A percentile compares a stretch with the other conserved stretches of the same genome.
phyloP scores from a whole-genome alignment of 2,797 vertebrate genomes.

The Trematomus bernacchii region DNA sequence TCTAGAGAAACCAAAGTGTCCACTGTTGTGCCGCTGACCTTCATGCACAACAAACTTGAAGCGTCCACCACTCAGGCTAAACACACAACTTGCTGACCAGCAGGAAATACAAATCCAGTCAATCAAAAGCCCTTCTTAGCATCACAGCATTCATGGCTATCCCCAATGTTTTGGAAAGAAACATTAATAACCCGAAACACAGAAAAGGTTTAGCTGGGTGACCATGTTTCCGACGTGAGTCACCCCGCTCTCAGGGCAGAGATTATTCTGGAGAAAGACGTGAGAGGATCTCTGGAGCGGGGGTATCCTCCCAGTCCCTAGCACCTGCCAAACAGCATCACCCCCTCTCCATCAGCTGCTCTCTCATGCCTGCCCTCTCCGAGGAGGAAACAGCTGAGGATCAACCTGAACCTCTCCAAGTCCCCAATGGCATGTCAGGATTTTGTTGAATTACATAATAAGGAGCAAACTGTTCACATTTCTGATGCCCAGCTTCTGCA shows the following conservation, averaged over 20 bases:
- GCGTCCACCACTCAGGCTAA: slow-evolving; percentile 34
- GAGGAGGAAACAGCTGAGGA: slow-evolving; percentile 48
- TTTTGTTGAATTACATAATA: slow-evolving; percentile 28
- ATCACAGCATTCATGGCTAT: background rate
- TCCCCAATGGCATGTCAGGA: background rate
- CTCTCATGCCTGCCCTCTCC: slow-evolving; percentile 45
- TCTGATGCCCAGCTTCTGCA: background rate
- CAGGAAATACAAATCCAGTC: slow-evolving; percentile 26
- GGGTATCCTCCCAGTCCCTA: slow-evolving; percentile 64
- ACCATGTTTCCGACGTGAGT: slow-evolving; percentile 55
- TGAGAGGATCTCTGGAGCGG: slow-evolving; percentile 64
- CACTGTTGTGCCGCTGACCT: slow-evolving; percentile 36
- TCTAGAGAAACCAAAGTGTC: slow-evolving; percentile 17
- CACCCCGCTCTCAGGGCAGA: slow-evolving; percentile 54
- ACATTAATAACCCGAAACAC: slow-evolving; percentile 31
- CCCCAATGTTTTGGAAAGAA: slow-evolving; percentile 4
- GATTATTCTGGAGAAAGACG: slow-evolving; percentile 63
- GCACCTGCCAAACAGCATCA: slow-evolving; percentile 77
- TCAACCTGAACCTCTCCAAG: slow-evolving; percentile 45
- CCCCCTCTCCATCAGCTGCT: slow-evolving; percentile 62
- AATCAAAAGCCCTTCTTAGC: slow-evolving; percentile 16
- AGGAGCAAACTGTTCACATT: slow-evolving; percentile 5
- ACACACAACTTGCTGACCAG: slow-evolving; percentile 44
- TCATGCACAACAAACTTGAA: slow-evolving; percentile 40
- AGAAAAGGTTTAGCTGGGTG: slow-evolving; percentile 32